These are phyloP conservation scores for crab-eating macaque (Macaca fascicularis) DNA, from an alignment of 2,113 vertebrate genomes.

Conservation along the genomic window T2T-MFA8v1.1 NC_088384.1:63360501-63361000, in stretches of 20 bases:
- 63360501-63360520: not conserved
- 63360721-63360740: not conserved
- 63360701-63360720: not conserved
- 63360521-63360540: not conserved
- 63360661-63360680: not conserved
- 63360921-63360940: accelerated
- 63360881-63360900: not conserved
- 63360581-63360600: not conserved
- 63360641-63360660: not conserved
- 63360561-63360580: not conserved
- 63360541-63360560: not conserved
- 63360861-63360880: not conserved
- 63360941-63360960: not conserved
- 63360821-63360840: not conserved
- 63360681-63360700: not conserved
- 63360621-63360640: not conserved
- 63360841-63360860: too few species aligned
- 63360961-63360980: too few species aligned
- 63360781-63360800: not conserved
- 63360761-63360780: not conserved
- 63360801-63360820: not conserved
- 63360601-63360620: not conserved
- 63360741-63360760: not conserved
- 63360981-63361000: not conserved
- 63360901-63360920: not conserved